phyloP scores from a whole-genome alignment of 2,888 invertebrate species.

The Drosophila paranaensis region DNA sequence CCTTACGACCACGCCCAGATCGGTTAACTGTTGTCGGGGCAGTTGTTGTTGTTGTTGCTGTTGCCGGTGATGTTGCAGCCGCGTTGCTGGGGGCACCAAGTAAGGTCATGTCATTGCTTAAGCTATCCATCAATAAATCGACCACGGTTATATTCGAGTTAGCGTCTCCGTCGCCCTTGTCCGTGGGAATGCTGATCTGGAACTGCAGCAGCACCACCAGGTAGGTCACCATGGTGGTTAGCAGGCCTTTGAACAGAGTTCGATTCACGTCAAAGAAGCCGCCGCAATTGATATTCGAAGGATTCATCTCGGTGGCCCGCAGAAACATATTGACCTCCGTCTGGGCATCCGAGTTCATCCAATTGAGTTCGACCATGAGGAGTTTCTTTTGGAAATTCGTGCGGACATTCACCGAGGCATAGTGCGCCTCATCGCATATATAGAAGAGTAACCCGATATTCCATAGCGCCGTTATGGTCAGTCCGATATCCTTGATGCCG shows the following conservation, averaged over 20 bases:
- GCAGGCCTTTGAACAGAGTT: conserved; percentile 90
- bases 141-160: conserved; percentile 60
- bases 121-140: conserved; percentile 65
- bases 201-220: conserved; percentile 90
- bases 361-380: conserved; percentile 89
- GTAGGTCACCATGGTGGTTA: conserved; percentile 92
- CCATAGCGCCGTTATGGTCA: conserved; percentile 88
- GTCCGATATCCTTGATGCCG: conserved; percentile 89
- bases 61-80: conserved; percentile 22
- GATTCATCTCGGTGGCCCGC: conserved; percentile 91
- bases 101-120: conserved; percentile 66
- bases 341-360: conserved; percentile 91
- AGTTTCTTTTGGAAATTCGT: conserved; percentile 91
- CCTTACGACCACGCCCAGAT: conserved; percentile 60
- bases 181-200: conserved; percentile 90
- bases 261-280: conserved; percentile 91
- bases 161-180: conserved; percentile 73
- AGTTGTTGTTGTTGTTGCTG: conserved; percentile 31
- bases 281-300: conserved; percentile 90
- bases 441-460: conserved; percentile 89
- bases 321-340: conserved; percentile 92
- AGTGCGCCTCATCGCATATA: conserved; percentile 90
- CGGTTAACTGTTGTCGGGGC: conserved; percentile 32
- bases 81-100: conserved; percentile 47
- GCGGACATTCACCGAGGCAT: conserved; percentile 89